phyloP scores from a whole-genome alignment of 2,888 invertebrate species.

The Sthenelais limicola region DNA sequence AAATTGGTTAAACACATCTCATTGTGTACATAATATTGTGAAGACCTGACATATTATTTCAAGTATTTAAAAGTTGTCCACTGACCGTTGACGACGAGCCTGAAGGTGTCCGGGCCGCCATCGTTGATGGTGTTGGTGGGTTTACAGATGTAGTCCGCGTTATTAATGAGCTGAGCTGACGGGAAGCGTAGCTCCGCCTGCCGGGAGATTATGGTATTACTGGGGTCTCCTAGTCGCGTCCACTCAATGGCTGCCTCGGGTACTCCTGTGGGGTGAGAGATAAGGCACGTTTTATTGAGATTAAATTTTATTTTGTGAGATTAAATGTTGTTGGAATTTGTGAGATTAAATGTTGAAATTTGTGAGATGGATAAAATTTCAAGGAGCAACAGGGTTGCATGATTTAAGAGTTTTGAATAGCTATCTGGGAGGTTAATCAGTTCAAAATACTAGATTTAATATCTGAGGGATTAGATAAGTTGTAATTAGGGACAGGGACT shows the following conservation, averaged over 20 bases:
- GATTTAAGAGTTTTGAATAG: no score
- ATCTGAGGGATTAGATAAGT: no score
- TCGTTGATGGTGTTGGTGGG: slow-evolving; percentile 58
- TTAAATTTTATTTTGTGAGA: no score
- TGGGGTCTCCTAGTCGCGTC: slow-evolving; percentile 24
- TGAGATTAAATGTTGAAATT: no score
- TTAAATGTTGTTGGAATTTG: no score
- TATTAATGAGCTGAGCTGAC: slow-evolving; percentile 54
- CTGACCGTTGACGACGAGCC: slow-evolving; percentile 61
- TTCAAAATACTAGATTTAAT: no score
- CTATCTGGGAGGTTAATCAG: no score
- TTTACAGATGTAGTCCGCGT: slow-evolving; percentile 61
- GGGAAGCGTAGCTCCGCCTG: slow-evolving; percentile 3
- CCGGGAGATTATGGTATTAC: slow-evolving; percentile 7
- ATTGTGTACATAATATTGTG: no score
- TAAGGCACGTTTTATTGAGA: not conserved
- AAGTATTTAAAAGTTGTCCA: not conserved
- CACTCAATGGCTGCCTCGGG: slow-evolving; percentile 34
- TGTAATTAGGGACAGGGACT: no score
- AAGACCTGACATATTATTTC: slow-evolving; percentile 6
- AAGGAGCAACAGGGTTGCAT: no score
- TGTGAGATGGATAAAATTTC: no score
- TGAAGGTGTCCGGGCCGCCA: slow-evolving; percentile 53
- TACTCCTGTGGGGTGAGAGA: slow-evolving; percentile 1
- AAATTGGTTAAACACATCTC: no score